Conservation (phyloP, 2,888 invertebrate species). For the Schizaphis graminum region DNA sequence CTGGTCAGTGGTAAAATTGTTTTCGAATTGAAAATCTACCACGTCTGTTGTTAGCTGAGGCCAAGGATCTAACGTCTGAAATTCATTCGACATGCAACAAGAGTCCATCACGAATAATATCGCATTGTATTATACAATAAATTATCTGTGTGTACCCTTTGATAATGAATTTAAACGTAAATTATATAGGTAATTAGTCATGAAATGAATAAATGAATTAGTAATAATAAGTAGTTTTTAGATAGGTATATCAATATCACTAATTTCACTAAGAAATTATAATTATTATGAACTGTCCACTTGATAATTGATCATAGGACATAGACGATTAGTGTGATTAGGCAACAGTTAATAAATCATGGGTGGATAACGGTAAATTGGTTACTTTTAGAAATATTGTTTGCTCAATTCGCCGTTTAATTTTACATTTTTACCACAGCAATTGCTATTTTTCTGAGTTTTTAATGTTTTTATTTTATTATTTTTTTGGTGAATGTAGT, state of each 20-base stretch:
- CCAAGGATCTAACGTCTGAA: constrained; percentile 44
- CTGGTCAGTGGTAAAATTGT: constrained; percentile 74
- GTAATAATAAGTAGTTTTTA: background rate
- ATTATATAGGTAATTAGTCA: background rate
- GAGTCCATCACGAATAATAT: background rate
- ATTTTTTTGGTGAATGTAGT: too few relatives aligned
- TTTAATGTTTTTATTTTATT: background rate
- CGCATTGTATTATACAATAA: background rate
- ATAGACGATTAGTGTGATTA: background rate
- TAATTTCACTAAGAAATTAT: background rate
- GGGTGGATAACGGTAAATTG: background rate
- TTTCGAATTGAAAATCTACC: constrained; percentile 72
- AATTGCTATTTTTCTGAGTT: background rate
- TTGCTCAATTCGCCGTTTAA: background rate
- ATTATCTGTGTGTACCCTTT: background rate
- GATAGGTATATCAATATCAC: background rate
- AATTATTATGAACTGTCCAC: background rate
- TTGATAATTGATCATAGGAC: background rate
- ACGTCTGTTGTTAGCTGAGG: background rate
- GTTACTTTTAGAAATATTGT: background rate
- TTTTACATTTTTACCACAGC: background rate
- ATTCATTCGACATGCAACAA: constrained; percentile 26
- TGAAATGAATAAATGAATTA: background rate
- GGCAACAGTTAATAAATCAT: background rate
- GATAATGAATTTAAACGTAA: background rate